A percentile compares a stretch with the other conserved stretches of the same genome.
Evolutionary conservation across 2,113 vertebrate genomes (phyloP).

Genomic region (Accipiter cooperii): DNA sequence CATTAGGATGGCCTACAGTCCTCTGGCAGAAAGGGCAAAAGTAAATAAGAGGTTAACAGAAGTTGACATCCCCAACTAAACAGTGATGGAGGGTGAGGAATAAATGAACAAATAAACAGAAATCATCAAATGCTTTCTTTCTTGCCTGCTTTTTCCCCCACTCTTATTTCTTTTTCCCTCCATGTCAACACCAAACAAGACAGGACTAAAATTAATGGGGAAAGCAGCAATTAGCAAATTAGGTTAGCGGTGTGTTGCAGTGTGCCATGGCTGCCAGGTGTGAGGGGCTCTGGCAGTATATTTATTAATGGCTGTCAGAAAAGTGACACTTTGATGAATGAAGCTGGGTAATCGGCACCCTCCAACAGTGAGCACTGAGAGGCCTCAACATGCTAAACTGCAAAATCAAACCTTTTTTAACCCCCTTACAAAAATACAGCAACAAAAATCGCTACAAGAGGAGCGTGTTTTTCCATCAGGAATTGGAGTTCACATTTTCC

Average conservation of each 20-base stretch:
- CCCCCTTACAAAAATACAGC: constrained; percentile 41
- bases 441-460: neutral
- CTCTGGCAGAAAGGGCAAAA: neutral
- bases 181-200: constrained; percentile 89
- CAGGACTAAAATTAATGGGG: constrained; percentile 93
- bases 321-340: constrained; percentile 99
- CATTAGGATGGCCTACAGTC: neutral
- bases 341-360: constrained; percentile 96
- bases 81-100: neutral
- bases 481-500: neutral
- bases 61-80: constrained; percentile 11
- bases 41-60: neutral
- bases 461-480: neutral
- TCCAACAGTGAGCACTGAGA: constrained; percentile 92
- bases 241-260: constrained; percentile 89
- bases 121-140: constrained; percentile 56
- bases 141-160: constrained; percentile 59
- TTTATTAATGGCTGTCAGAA: constrained; percentile 99
- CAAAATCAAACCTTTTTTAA: constrained; percentile 76
- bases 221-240: constrained; percentile 99
- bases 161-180: constrained; percentile 70
- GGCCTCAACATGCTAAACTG: constrained; percentile 90
- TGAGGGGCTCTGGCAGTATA: constrained; percentile 95
- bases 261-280: constrained; percentile 93
- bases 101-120: neutral